These are phyloP conservation scores for Hippolais icterina DNA, from an alignment of 2,113 vertebrate species.

Conservation along the genomic window DNA sequence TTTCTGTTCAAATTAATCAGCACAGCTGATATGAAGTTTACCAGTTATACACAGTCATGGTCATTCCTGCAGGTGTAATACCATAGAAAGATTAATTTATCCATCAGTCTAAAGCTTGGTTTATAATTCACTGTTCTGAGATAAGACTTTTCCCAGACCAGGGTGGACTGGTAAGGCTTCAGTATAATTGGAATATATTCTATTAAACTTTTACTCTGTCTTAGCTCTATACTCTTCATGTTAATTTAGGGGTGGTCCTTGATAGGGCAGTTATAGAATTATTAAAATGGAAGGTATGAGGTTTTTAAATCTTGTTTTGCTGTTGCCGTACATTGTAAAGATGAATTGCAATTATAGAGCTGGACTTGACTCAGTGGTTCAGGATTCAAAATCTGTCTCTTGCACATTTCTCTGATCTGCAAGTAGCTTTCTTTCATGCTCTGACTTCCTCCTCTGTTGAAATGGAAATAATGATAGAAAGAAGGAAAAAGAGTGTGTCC, in stretches of 20 bases:
- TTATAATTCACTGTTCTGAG: neutral
- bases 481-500: neutral
- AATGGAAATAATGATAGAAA: neutral
- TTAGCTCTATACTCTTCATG: neutral
- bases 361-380: neutral
- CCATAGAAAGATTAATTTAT: neutral
- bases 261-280: neutral
- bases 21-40: neutral
- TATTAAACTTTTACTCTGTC: neutral
- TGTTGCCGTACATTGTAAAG: neutral
- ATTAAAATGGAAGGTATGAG: neutral
- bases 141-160: neutral
- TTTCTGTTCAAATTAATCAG: neutral
- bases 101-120: neutral
- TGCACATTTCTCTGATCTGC: neutral
- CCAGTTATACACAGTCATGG: neutral
- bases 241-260: neutral
- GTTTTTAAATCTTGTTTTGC: neutral
- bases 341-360: neutral
- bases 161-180: neutral
- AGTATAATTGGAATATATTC: neutral
- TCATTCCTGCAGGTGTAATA: neutral
- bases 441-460: neutral
- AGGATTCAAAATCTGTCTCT: neutral
- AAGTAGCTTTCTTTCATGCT: neutral